Evolutionary conservation across 2,797 vertebrate species (phyloP), one percentile per base, ranked within the genome.

Genomic region (Pygocentrus nattereri): DNA sequence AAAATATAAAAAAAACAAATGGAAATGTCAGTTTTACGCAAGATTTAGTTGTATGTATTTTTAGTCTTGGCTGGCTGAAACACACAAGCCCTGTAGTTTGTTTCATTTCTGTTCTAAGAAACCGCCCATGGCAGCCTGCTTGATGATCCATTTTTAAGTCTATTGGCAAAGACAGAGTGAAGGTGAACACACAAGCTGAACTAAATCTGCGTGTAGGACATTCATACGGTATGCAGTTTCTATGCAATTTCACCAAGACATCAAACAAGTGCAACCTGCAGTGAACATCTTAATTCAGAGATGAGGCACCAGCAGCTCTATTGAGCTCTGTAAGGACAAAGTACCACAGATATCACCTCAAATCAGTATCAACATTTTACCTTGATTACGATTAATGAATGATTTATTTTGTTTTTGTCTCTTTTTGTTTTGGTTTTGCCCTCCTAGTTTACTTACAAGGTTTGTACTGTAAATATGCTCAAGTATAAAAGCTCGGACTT

Each of bases 101-200:
- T 67, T 82, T 80, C 80, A 41, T 52, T 54, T 80, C 59, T 52
- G 25, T 50, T 68, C 34, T 23, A 69, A 54, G 38, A 80, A 80
- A 65, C 65, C 80, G 78, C 58, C 23, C 27, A 27, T 41, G 68
- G 34, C 59, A 65, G 58, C 11, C 23, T 54, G 59, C 47, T 74
- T 38, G 61, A 54, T 65, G 34, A 34, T 65, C 50, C 76, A 69
- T 50, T 84, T 76, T 11, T 21, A 47, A 52, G 12, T 13, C 5
- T 31, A 62, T 49, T 54, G 49, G 30, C 64, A 38, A 11, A 11
- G 72, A 83, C 41, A 44, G 76, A 68, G 11, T 59, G 47, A 65
- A 19, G 75, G 31, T 30, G 15, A 31, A 70, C 56, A 74, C 61
- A 58, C 38, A 44, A 54, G 61, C 34, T 61, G 76, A 58, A 27